Percentiles rank a stretch among this genome's conserved stretches.
Evolutionary conservation across 2,797 vertebrate genomes (phyloP).

Genomic region (Diglossa cyanea): DNA sequence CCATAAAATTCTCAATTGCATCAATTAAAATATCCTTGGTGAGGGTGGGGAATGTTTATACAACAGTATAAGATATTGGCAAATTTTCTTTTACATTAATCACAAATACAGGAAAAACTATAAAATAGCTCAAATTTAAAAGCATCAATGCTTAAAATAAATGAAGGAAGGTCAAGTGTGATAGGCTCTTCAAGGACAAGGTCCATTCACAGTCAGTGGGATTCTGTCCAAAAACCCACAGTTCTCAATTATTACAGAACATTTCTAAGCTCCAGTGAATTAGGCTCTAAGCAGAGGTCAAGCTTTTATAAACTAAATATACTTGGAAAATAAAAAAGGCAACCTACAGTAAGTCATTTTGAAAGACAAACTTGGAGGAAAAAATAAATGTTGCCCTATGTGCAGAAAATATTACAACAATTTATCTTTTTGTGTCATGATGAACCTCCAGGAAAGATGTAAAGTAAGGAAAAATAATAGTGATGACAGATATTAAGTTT

Average conservation of each 20-base stretch:
- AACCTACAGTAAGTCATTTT: background rate
- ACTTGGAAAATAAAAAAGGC: background rate
- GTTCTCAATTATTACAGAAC: background rate
- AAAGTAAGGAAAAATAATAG: conserved; percentile 45
- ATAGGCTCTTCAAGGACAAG: background rate
- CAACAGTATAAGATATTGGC: background rate
- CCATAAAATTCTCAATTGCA: background rate
- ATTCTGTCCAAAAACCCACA: background rate
- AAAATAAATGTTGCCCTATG: background rate
- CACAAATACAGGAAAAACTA: background rate
- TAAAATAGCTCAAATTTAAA: background rate
- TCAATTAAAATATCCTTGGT: background rate
- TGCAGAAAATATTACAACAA: conserved; percentile 36
- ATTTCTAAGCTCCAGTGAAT: conserved; percentile 5
- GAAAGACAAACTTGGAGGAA: conserved; percentile 5
- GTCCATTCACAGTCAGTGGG: background rate
- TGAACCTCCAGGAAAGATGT: conserved; percentile 32
- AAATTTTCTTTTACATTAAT: background rate
- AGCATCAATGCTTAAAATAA: background rate
- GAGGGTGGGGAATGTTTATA: background rate
- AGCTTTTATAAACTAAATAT: background rate
- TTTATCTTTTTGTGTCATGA: conserved; percentile 48
- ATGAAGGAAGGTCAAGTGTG: background rate
- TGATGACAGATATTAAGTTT: conserved; percentile 50
- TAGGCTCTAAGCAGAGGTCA: conserved; percentile 27